phyloP scores from a whole-genome alignment of 1,140 invertebrate species.

The Theocolax elegans region DNA sequence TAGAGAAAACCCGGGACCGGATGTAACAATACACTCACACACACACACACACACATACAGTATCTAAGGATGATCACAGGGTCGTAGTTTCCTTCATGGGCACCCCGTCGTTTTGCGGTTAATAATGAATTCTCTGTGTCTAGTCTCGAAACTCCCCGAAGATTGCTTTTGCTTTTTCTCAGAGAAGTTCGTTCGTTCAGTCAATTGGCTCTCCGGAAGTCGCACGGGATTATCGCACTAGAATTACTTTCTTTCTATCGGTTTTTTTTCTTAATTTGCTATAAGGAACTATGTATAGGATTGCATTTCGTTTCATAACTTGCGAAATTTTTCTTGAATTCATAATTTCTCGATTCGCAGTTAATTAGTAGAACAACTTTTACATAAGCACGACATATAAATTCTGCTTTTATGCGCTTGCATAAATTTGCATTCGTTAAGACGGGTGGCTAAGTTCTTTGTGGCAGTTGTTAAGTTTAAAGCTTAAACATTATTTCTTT shows the following conservation, averaged over 20 bases:
- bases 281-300: too few species aligned
- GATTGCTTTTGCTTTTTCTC: constrained; percentile 16
- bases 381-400: background rate
- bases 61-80: too few species aligned
- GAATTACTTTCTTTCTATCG: background rate
- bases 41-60: background rate
- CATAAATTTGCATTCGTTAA: constrained; percentile 29
- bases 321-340: background rate
- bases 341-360: constrained; percentile 22
- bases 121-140: constrained; percentile 34
- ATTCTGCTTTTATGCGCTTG: background rate
- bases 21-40: too few species aligned
- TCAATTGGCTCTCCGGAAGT: background rate
- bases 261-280: background rate
- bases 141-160: constrained; percentile 13
- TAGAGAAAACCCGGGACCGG: too few species aligned
- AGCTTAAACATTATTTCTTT: constrained; percentile 10
- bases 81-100: background rate
- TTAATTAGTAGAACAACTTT: constrained; percentile 19
- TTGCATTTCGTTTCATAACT: background rate
- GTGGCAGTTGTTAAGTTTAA: background rate
- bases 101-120: background rate
- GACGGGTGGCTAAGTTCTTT: background rate
- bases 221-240: constrained; percentile 7
- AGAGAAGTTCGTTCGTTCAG: background rate